These are phyloP conservation scores for Podarcis cretensis DNA, from an alignment of 2,113 vertebrate species.

Conservation along the genomic window DNA sequence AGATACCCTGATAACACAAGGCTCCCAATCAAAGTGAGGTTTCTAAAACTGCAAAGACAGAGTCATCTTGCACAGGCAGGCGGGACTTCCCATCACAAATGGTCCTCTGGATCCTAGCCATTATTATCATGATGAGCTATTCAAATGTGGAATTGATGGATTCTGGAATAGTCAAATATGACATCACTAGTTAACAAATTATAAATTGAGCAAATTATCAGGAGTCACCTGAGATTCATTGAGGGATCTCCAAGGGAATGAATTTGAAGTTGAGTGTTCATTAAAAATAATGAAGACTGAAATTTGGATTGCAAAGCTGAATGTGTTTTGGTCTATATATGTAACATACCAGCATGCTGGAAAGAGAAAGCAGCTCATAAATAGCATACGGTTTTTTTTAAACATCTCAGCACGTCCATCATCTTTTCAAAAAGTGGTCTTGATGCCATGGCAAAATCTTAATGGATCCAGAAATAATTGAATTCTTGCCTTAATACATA, in stretches of 20 bases:
- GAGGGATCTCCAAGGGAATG: not conserved
- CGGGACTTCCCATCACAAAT: not conserved
- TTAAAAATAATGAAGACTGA: conserved; percentile 27
- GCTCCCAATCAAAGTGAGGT: too few relatives aligned
- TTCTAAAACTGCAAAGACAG: too few relatives aligned
- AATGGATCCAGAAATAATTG: conserved; percentile 71
- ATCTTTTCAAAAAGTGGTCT: conserved; percentile 34
- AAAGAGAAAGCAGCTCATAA: conserved; percentile 1
- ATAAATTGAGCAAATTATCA: conserved; percentile 24
- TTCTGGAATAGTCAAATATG: not conserved
- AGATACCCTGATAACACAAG: too few relatives aligned
- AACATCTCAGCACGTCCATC: conserved; percentile 34
- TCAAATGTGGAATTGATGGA: not conserved
- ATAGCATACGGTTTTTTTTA: conserved; percentile 8
- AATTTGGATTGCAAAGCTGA: not conserved
- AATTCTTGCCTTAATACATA: conserved; percentile 69
- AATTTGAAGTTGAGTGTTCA: conserved; percentile 3
- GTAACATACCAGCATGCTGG: not conserved
- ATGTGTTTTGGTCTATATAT: not conserved
- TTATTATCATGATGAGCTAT: not conserved
- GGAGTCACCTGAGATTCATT: conserved; percentile 2
- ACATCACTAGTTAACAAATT: conserved; percentile 11
- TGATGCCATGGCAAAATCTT: conserved; percentile 53
- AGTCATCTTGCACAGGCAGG: not conserved
- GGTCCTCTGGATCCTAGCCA: not conserved